phyloP scores from a whole-genome alignment of 2,113 vertebrate genomes.

The Cariama cristata region DNA sequence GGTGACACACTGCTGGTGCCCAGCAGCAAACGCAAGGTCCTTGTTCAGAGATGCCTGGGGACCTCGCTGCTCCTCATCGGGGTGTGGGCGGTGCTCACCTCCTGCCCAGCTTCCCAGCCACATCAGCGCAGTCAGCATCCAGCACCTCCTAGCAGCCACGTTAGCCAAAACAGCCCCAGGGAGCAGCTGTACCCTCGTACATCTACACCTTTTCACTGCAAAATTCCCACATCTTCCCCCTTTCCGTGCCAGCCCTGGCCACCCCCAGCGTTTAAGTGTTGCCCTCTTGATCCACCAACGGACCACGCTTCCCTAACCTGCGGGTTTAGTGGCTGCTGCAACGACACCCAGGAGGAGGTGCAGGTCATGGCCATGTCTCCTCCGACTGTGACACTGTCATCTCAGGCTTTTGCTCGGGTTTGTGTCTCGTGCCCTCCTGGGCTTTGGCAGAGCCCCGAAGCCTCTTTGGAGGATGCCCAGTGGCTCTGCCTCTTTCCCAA shows the following conservation, averaged over 20 bases:
- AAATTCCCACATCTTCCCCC: neutral
- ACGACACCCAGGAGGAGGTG: neutral
- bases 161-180: neutral
- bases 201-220: neutral
- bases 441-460: neutral
- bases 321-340: neutral
- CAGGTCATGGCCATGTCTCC: neutral
- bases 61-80: neutral
- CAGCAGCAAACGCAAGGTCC: neutral
- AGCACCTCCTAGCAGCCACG: neutral
- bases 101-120: neutral
- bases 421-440: rapidly evolving
- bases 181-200: neutral
- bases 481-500: neutral
- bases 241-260: neutral
- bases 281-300: neutral
- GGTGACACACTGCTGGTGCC: neutral
- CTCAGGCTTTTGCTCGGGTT: neutral
- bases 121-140: neutral
- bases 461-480: neutral
- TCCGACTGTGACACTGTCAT: neutral
- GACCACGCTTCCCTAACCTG: neutral
- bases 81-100: neutral
- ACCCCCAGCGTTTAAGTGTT: rapidly evolving
- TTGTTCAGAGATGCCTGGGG: neutral